Base-by-base conservation (phyloP, 2,797 vertebrate species). In the Aselliscus stoliczkanus region DNA sequence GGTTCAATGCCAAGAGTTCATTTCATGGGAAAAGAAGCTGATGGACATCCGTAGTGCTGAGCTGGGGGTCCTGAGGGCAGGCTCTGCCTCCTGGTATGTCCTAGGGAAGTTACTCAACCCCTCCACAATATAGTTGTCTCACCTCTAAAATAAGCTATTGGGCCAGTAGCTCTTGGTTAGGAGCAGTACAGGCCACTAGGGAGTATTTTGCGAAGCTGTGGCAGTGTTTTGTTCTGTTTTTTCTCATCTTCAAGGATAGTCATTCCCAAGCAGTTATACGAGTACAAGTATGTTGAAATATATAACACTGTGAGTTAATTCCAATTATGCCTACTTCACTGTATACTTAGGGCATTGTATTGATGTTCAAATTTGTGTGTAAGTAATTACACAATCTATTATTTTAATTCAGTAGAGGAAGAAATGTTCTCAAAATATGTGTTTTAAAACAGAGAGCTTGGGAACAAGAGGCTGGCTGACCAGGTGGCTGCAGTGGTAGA, bases 31-130 rank as follows among this genome's bases (percentile, higher is more conserved):
- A 34, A 23, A 1, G 3, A 17, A 2, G 34, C 25, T 50, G 54
- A 50, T 27, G 15, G 27, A 6, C 12, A 29, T 8, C 39, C 5
- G 1, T 1, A 2, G 0, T 7, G 1, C 20, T 47, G 23, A 79
- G 8, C 27, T 37, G 2, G 70, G 11, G 21, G 25, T 21, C 25
- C 10, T 62, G 58, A 80, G 31, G 29, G 37, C 21, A 23, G 25
- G 1, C 42, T 37, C 52, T 39, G 14, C 17, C 2, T 47, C 34
- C 56, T 20, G 12, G 4, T n/a, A 0, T 50, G 37, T 23, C 65
- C 34, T 4, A 0, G 60, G 14, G 29, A 70, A 60, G 23, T 31
- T 23, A 21, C 11, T 76, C 67, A 12, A 27, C 4, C 8, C 18
- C 47, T 67, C 54, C 12, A 27, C 29, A 13, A 4, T 7, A 62